Base-by-base conservation (phyloP, 1,140 invertebrate species). In the Ylistrum balloti region DNA sequence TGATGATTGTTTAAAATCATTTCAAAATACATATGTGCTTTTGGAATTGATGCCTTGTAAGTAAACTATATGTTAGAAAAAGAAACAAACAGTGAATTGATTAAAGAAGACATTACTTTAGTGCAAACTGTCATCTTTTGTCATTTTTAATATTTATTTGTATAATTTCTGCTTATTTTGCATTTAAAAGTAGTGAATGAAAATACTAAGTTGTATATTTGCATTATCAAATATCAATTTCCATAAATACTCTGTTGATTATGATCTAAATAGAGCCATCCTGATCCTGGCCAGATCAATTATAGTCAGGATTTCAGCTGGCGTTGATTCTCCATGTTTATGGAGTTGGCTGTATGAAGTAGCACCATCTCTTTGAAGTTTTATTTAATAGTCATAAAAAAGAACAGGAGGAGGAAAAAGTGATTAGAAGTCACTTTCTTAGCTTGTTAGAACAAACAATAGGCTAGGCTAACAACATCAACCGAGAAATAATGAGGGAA, bases 361-460 rank as follows among this genome's bases (percentile, higher is more conserved):
- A 28, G n/a, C 45, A 48, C 56, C 56, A 28, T 74, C 56, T 74
- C 22, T 74, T 74, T 74, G 56, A 74, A 74, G 56, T 74, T 17
- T 74, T n/a, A 28, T 74, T 74, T 17, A 28, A 28, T 74, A 22
- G 5, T 28, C n/a, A 28, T 28, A 74, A 74, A 74, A 74, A 74
- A 74, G 56, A 74, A 74, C 17, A 74, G 5, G 56, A 74, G 2
- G 56, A 74, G 56, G n/a, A 74, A 28, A 74, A 74, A 28, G 56
- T 74, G 56, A 74, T 74, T 74, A 74, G 56, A 74, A 74, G 56
- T 74, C 56, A 28, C 56, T 74, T n/a, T 9, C 22, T 74, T 74
- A 74, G 56, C 56, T 74, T 74, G 56, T 74, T 74, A 74, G 56
- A 74, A n/a, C 56, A 74, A 74, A 74, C 56, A 74, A 74, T 74